Conservation (phyloP, 2,113 vertebrate species). For the Onychorhynchus coronatus region DNA sequence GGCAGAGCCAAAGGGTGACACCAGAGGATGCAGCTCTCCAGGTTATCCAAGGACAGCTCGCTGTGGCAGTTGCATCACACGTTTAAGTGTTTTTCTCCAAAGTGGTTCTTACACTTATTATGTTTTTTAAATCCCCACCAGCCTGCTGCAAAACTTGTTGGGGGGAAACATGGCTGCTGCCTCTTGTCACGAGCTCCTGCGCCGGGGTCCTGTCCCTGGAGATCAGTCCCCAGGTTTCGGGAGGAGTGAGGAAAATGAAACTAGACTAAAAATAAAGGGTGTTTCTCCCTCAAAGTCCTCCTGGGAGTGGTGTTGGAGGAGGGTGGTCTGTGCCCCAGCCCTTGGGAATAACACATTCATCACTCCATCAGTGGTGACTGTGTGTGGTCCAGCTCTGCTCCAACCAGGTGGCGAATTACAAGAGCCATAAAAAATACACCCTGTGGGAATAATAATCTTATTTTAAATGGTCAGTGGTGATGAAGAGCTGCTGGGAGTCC, state of each 20-base stretch:
- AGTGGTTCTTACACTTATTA: not conserved
- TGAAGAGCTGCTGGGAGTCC: not conserved
- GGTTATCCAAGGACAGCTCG: not conserved
- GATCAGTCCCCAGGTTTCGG: not conserved
- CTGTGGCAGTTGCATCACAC: not conserved
- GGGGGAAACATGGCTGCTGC: not conserved
- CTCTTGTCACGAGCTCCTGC: accelerated
- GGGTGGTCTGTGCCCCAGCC: not conserved
- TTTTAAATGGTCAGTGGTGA: not conserved
- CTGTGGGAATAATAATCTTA: not conserved
- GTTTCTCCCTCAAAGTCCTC: not conserved
- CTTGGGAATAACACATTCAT: not conserved
- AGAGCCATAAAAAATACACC: not conserved
- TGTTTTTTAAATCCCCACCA: not conserved
- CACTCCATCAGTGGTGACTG: accelerated
- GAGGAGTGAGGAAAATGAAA: not conserved
- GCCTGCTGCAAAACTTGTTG: not conserved
- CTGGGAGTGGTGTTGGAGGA: not conserved
- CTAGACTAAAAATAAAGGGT: not conserved
- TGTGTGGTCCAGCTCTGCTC: not conserved
- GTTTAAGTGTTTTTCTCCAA: not conserved
- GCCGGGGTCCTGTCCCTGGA: accelerated
- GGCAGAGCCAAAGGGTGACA: not conserved
- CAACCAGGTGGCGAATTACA: not conserved
- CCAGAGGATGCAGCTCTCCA: not conserved